Evolutionary conservation across 2,113 vertebrate species (phyloP).

Genomic region (Empidonax alnorum): DNA sequence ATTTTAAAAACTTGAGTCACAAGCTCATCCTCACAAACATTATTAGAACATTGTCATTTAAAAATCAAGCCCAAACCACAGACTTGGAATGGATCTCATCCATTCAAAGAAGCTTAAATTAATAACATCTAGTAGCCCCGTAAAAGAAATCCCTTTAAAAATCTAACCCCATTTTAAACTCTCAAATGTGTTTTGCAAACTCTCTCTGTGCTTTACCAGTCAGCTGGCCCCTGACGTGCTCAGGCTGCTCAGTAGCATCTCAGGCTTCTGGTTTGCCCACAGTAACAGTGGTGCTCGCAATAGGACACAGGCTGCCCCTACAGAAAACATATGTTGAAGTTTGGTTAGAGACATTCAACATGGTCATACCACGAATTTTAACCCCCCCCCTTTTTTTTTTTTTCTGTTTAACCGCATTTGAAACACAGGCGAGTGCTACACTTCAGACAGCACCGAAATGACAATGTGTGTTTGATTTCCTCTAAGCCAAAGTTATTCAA

Average conservation of each 20-base stretch:
- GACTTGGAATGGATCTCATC: background rate
- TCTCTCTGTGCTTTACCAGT: background rate
- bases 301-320: background rate
- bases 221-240: background rate
- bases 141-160: slow-evolving; percentile 1
- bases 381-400: background rate
- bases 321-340: background rate
- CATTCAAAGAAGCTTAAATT: background rate
- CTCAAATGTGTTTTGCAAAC: background rate
- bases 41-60: background rate
- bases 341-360: background rate
- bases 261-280: background rate
- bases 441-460: background rate
- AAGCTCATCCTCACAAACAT: background rate
- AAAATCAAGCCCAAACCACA: slow-evolving; percentile 23
- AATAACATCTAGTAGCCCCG: background rate
- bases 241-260: background rate
- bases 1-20: slow-evolving; percentile 3
- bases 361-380: background rate
- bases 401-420: background rate
- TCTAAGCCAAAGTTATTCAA: slow-evolving; percentile 25
- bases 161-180: background rate
- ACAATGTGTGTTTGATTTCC: slow-evolving; percentile 37
- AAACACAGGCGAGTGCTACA: background rate
- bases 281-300: background rate